Conservation (phyloP, 2,888 invertebrate genomes). For the Ptilodon capucinus region DNA sequence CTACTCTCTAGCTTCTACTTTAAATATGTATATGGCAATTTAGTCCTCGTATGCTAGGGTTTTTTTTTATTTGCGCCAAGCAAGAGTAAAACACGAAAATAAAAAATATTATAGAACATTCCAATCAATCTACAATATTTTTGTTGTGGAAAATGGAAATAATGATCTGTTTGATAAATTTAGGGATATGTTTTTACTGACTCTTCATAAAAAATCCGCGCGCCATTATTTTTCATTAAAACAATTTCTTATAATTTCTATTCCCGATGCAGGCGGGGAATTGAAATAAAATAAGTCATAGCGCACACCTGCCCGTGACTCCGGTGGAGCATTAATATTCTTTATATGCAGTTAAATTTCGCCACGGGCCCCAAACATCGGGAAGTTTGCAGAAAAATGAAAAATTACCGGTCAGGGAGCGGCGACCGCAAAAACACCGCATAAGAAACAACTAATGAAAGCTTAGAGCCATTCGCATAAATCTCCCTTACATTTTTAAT, state of each 20-base stretch:
- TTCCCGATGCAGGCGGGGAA: constrained; percentile 62
- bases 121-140: no score
- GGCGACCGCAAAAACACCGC: constrained; percentile 77
- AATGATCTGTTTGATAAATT: no score
- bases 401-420: constrained; percentile 82
- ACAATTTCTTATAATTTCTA: constrained; percentile 57
- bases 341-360: constrained; percentile 81
- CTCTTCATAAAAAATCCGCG: constrained; percentile 29
- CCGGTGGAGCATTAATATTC: constrained; percentile 72
- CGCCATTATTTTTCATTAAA: constrained; percentile 61
- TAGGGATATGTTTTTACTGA: constrained; percentile 14
- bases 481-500: constrained; percentile 83
- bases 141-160: no score
- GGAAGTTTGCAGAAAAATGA: constrained; percentile 79
- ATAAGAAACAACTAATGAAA: constrained; percentile 81
- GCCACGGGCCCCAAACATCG: constrained; percentile 64
- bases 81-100: no score
- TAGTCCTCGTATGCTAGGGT: no score
- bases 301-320: constrained; percentile 71
- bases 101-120: no score
- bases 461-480: constrained; percentile 83
- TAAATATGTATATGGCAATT: no score
- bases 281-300: constrained; percentile 75
- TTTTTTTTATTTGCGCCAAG: no score
- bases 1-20: no score